Evolutionary conservation across 2,888 invertebrate genomes (phyloP), one percentile per base, ranked within the genome.

Genomic region (Eurytoma californica): DNA sequence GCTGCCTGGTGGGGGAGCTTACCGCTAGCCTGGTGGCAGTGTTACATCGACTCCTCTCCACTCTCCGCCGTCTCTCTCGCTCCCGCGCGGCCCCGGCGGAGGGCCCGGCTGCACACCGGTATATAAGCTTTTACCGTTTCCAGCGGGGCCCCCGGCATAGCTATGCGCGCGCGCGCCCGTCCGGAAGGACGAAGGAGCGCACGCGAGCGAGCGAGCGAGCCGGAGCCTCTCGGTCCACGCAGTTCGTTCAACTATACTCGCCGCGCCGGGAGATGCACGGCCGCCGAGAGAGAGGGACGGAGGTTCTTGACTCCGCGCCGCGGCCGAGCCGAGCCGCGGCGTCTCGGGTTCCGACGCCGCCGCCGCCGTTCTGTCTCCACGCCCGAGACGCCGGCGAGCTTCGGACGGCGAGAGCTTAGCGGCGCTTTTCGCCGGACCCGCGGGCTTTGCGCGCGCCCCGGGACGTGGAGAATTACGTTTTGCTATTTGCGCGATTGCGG

Each of bases 111-210:
- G 70, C 68, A 79, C 79, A 82, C 81, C 82, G 83, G 82, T 82
- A 83, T 76, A 66, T 73, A 82, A 85, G 86, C 83, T 86, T 87
- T 87, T 87, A 87, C 87, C 87, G 87, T 87, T 87, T 83, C 84
- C 2, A 39, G 68, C 65, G 74, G 24, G 72, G 63, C 63, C 30
- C 63, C 20, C 75, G 65, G 47, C 76, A 63, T 72, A 80, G 80
- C 82, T 80, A 76, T 77, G 80, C 79, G 78, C 53, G 16, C 63
- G 57, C 72, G 58, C 60, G 66, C 49, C 39, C 49, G 20, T 72
- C 70, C 76, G 76, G 77, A 80, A 80, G 80, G 80, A 80, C 80
- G 75, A 63, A 58, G 68, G 55, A 70, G 69, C 14, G 57, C 18
- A 24, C 30, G 73, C 28, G 39, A 55, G 55, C 9, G 61, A 53